Percentiles rank a stretch among this genome's conserved stretches.
These are phyloP conservation scores for Periparus ater DNA, from an alignment of 2,797 vertebrate genomes.

Conservation along the genomic window DNA sequence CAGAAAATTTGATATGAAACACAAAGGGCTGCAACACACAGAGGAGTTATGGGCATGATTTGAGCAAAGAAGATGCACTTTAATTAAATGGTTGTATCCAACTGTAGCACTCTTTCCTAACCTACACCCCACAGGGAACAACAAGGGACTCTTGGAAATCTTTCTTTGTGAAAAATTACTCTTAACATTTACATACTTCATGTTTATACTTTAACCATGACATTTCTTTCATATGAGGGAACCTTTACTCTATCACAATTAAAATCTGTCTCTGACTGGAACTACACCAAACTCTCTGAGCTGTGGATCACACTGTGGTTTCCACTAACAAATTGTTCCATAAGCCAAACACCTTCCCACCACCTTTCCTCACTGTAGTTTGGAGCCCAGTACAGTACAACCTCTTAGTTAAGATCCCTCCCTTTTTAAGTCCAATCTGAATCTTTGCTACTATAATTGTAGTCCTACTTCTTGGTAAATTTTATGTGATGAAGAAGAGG, in stretches of 20 bases:
- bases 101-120: background rate
- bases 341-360: background rate
- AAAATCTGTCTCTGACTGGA: background rate
- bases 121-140: background rate
- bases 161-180: background rate
- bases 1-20: background rate
- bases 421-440: background rate
- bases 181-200: background rate
- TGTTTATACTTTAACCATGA: background rate
- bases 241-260: background rate
- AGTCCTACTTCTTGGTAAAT: background rate
- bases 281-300: background rate
- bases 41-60: background rate
- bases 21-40: background rate
- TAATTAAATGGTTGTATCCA: background rate
- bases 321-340: background rate
- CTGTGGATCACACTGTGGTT: background rate
- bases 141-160: background rate
- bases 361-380: background rate
- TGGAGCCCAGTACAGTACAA: background rate
- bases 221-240: background rate
- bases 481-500: background rate
- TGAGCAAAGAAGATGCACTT: background rate
- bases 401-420: background rate
- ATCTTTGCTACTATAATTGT: background rate